Percentiles rank a stretch among this genome's conserved stretches.
phyloP scores from a whole-genome alignment of 1,140 invertebrate genomes.

The Phymorhynchus buccinoides region DNA sequence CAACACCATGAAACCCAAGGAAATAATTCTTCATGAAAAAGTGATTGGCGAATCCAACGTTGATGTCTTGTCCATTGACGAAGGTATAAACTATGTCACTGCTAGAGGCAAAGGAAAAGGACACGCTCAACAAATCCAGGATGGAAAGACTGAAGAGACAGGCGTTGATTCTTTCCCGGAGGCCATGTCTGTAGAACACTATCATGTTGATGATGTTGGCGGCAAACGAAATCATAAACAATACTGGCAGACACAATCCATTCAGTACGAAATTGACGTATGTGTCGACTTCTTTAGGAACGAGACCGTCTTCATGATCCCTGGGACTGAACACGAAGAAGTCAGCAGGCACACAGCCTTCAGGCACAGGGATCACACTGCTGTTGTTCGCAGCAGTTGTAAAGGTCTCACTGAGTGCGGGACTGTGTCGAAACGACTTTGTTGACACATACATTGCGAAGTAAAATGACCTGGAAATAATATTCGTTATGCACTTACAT shows the following conservation, averaged over 20 bases:
- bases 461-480: too few relatives aligned
- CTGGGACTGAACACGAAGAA: neutral
- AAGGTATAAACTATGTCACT: neutral
- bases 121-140: conserved; percentile 22
- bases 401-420: neutral
- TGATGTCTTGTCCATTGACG: neutral
- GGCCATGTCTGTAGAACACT: conserved; percentile 19
- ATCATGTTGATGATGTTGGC: conserved; percentile 17
- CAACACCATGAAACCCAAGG: neutral
- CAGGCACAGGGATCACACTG: neutral
- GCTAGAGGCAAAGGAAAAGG: neutral
- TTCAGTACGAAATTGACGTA: neutral
- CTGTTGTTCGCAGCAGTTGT: neutral
- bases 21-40: neutral
- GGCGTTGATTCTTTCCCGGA: conserved; percentile 23
- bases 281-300: neutral
- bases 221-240: neutral
- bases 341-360: neutral
- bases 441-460: too few relatives aligned
- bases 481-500: too few relatives aligned
- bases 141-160: conserved; percentile 1
- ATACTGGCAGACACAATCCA: neutral
- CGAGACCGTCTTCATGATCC: neutral
- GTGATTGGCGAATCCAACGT: neutral
- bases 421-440: too few relatives aligned